Conservation (phyloP, 2,113 vertebrate genomes). For the Oreochromis niloticus region DNA sequence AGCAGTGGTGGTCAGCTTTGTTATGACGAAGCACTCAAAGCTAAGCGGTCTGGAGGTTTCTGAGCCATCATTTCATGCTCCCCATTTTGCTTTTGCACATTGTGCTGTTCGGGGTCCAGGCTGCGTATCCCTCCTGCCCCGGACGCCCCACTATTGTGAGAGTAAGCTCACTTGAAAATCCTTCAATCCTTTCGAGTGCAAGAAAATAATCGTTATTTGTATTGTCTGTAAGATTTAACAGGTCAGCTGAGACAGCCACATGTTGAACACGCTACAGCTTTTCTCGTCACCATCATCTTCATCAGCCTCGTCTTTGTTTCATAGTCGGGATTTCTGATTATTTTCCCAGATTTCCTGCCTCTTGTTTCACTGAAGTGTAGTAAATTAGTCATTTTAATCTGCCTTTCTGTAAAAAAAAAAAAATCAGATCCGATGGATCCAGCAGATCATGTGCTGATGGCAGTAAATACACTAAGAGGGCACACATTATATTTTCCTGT, state of each 20-base stretch:
- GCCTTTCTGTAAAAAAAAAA: neutral
- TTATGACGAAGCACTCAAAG: neutral
- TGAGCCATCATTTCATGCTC: conserved; percentile 36
- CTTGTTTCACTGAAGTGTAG: neutral
- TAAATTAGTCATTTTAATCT: neutral
- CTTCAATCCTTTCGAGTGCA: conserved; percentile 72
- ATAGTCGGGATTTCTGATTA: neutral
- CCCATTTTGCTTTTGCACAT: conserved; percentile 65
- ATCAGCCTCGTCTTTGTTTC: conserved; percentile 9
- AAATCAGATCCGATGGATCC: neutral
- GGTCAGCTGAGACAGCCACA: conserved; percentile 78
- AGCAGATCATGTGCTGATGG: neutral
- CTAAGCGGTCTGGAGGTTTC: conserved; percentile 16
- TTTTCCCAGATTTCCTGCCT: neutral
- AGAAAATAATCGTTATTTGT: conserved; percentile 83
- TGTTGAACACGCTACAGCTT: conserved; percentile 24
- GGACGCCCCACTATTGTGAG: conserved; percentile 77
- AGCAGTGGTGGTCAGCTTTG: conserved; percentile 1
- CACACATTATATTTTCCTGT: neutral
- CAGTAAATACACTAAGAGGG: neutral
- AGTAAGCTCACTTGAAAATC: conserved; percentile 78
- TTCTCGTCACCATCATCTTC: neutral
- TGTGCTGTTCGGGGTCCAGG: conserved; percentile 58
- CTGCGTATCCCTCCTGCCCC: conserved; percentile 70
- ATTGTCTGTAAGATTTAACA: conserved; percentile 83